These are phyloP conservation scores for Podilymbus podiceps DNA, from an alignment of 2,113 vertebrate genomes.

Conservation along the genomic window DNA sequence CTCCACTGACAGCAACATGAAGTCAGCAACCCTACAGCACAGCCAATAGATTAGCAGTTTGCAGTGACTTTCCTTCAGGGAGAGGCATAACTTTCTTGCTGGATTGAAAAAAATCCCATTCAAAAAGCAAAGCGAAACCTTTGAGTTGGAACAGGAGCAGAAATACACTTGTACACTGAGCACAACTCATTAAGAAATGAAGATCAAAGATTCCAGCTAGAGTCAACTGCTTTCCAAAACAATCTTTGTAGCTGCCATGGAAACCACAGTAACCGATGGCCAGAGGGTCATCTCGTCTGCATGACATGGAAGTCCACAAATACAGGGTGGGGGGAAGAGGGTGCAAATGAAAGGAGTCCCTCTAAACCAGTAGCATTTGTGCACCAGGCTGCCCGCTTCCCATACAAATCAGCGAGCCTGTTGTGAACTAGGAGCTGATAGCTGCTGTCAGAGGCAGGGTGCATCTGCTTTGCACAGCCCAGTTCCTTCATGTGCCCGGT, in stretches of 20 bases:
- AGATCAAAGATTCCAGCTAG: not conserved
- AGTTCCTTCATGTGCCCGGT: not conserved
- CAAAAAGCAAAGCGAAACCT: not conserved
- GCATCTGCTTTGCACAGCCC: not conserved
- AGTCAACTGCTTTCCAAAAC: not conserved
- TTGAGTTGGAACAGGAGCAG: not conserved
- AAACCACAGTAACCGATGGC: not conserved
- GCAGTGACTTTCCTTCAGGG: not conserved
- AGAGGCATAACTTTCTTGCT: not conserved
- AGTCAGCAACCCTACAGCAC: not conserved
- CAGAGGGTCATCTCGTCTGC: not conserved
- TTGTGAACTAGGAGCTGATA: not conserved
- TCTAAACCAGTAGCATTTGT: not conserved
- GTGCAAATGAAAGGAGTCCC: not conserved
- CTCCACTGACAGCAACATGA: not conserved
- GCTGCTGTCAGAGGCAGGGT: not conserved
- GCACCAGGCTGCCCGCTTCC: not conserved
- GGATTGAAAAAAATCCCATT: not conserved
- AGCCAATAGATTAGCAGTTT: not conserved
- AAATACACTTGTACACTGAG: not conserved
- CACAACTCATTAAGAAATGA: not conserved
- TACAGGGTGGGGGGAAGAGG: not conserved
- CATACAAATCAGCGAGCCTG: not conserved
- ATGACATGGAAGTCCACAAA: not conserved
- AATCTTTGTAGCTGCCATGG: not conserved